Conservation (phyloP, 2,888 invertebrate genomes). For the Drosophila testacea region DNA sequence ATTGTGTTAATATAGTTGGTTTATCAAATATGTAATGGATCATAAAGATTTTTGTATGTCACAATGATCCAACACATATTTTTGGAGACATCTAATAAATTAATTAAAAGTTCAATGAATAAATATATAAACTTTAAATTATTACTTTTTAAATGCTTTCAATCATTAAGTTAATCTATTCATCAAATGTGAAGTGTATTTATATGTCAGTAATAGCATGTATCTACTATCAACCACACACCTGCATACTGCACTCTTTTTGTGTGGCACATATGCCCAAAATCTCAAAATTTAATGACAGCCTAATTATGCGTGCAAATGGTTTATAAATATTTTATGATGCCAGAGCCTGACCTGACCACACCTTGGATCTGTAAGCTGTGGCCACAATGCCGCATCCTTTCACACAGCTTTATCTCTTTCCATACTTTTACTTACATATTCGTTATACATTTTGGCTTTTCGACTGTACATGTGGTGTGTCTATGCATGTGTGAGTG, state of each 20-base stretch:
- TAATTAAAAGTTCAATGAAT: no score
- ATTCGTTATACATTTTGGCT: slow-evolving; percentile 54
- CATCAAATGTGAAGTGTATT: not conserved
- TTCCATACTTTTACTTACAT: slow-evolving; percentile 13
- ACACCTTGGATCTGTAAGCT: slow-evolving; percentile 52
- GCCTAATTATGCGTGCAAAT: slow-evolving; percentile 84
- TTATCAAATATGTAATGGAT: no score
- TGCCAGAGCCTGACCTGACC: slow-evolving; percentile 56
- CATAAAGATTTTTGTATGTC: no score
- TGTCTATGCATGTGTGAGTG: slow-evolving; percentile 3
- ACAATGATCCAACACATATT: no score
- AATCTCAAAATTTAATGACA: slow-evolving; percentile 83
- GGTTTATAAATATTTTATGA: slow-evolving; percentile 83
- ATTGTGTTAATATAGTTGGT: no score
- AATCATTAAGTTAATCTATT: not conserved
- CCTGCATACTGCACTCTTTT: slow-evolving; percentile 10
- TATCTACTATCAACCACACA: not conserved
- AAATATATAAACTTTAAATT: no score
- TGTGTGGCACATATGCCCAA: slow-evolving; percentile 52
- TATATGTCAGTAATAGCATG: not conserved
- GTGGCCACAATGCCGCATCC: slow-evolving; percentile 36
- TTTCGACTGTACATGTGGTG: slow-evolving; percentile 49
- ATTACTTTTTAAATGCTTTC: no score
- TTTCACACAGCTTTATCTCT: slow-evolving; percentile 6
- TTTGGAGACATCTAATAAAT: no score